These are phyloP conservation scores for Penelope pileata DNA, from an alignment of 2,113 vertebrate species.

Conservation along the genomic window DNA sequence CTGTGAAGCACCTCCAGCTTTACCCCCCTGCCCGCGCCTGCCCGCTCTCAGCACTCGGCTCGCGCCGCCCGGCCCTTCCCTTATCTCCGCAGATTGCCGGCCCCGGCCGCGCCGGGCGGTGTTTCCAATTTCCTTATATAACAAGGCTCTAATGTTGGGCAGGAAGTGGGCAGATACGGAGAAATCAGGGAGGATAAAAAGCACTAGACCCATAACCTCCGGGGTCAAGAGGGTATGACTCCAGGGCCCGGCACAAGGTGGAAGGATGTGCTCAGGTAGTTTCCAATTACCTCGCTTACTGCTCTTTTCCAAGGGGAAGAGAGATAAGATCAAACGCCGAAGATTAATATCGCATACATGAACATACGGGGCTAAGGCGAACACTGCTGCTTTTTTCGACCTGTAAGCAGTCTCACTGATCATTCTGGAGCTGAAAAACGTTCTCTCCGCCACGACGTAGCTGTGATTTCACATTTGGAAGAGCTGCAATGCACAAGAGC, in stretches of 20 bases:
- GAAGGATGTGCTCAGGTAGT: slow-evolving; percentile 82
- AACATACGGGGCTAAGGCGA: slow-evolving; percentile 11
- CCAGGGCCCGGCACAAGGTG: slow-evolving; percentile 77
- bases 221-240: slow-evolving; percentile 84
- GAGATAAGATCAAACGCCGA: slow-evolving; percentile 72
- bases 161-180: slow-evolving; percentile 80
- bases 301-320: slow-evolving; percentile 69
- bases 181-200: slow-evolving; percentile 81
- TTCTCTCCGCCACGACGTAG: background rate
- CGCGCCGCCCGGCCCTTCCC: slow-evolving; percentile 77
- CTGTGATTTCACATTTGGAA: background rate
- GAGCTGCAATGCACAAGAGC: background rate
- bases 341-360: background rate
- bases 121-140: slow-evolving; percentile 92
- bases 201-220: slow-evolving; percentile 81
- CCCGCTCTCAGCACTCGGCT: slow-evolving; percentile 76
- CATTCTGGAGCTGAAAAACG: background rate
- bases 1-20: background rate
- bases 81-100: slow-evolving; percentile 75
- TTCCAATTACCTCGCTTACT: slow-evolving; percentile 74
- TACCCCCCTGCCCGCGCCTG: slow-evolving; percentile 32
- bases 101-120: slow-evolving; percentile 61
- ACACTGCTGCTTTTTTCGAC: background rate
- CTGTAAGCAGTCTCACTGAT: background rate
- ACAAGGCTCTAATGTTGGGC: slow-evolving; percentile 78